A percentile compares a stretch with the other conserved stretches of the same genome.
These are phyloP conservation scores for Dendrolimus kikuchii DNA, from an alignment of 1,140 invertebrate species.

Conservation along the genomic window DNA sequence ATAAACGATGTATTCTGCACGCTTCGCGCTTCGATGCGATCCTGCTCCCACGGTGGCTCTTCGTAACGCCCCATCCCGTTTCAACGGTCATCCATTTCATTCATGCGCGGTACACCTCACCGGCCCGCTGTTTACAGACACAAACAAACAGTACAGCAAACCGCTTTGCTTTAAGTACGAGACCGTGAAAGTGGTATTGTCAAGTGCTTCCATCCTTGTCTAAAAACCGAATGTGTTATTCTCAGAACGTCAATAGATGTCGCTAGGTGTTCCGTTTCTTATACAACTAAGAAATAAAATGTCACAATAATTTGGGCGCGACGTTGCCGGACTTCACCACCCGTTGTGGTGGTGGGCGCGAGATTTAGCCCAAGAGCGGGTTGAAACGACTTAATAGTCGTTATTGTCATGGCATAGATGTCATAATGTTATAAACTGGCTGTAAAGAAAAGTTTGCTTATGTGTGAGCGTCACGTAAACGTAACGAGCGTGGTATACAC, in stretches of 20 bases:
- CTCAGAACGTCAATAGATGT: constrained; percentile 47
- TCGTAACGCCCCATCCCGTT: constrained; percentile 34
- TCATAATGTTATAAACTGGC: constrained; percentile 32
- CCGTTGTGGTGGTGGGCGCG: constrained; percentile 49
- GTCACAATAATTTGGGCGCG: constrained; percentile 65
- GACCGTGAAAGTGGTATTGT: constrained; percentile 71
- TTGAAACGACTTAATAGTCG: constrained; percentile 16
- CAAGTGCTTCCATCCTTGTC: constrained; percentile 58
- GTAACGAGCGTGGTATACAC: constrained; percentile 60
- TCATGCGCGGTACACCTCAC: constrained; percentile 69
- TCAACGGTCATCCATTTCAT: constrained; percentile 67
- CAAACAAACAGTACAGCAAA: constrained; percentile 73
- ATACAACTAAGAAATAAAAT: constrained; percentile 40
- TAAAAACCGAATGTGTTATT: constrained; percentile 45
- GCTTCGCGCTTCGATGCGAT: constrained; percentile 52
- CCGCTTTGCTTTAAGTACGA: constrained; percentile 71
- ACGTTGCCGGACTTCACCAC: constrained; percentile 66
- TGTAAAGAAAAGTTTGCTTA: constrained; percentile 38
- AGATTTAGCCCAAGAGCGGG: constrained; percentile 42
- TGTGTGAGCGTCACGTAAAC: constrained; percentile 65
- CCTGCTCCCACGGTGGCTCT: constrained; percentile 26
- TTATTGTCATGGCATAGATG: constrained; percentile 31
- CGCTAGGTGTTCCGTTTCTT: constrained; percentile 46
- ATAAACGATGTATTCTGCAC: constrained; percentile 70
- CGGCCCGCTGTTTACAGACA: constrained; percentile 71